Base-by-base conservation (phyloP, 2,888 invertebrate species). In the Acanthosepion pharaonis region DNA sequence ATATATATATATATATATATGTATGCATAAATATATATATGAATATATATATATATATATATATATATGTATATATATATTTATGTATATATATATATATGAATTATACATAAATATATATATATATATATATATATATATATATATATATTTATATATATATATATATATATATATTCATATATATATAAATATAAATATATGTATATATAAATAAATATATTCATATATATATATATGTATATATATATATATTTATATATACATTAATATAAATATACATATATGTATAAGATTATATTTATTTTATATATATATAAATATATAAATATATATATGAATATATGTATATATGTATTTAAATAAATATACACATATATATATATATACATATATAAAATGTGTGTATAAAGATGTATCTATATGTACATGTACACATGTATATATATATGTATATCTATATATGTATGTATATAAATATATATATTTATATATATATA, bases 11-110 rank as follows among this genome's bases (percentile, higher is more conserved):
- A 94, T 91, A 33, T 33, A 91, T 91, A 91, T 91, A 94, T 53
- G 25, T 91, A 91, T 51, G 33, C 33, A 53, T 33, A 93, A 11
- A 93, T 51, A 93, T 53, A 53, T 93, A 51, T 53, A 93, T 33
- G 3, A 5, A 53, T 33, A 55, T 49, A 93, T 49, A 55, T 49
- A 53, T 49, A 93, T 93, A 55, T 18, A 51, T 93, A 94, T 91
- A 94, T 94, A 91, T 91, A 91, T 94, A 91, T 91, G 51, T 92
- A 94, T 91, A 91, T 53, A 51, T 91, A 91, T 91, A 94, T 53
- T 20, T 91, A 91, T 51, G n/a, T 53, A 53, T 33, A 93, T 55
- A 93, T 55, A 93, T 53, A 53, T 93, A 51, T 53, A 93, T 33
- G 28, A 5, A 53, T 33, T 94, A 91, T 91, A 91, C 91, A 91